Evolutionary conservation across 1,140 invertebrate genomes (phyloP).

Genomic region (Drosophila tsacasi): DNA sequence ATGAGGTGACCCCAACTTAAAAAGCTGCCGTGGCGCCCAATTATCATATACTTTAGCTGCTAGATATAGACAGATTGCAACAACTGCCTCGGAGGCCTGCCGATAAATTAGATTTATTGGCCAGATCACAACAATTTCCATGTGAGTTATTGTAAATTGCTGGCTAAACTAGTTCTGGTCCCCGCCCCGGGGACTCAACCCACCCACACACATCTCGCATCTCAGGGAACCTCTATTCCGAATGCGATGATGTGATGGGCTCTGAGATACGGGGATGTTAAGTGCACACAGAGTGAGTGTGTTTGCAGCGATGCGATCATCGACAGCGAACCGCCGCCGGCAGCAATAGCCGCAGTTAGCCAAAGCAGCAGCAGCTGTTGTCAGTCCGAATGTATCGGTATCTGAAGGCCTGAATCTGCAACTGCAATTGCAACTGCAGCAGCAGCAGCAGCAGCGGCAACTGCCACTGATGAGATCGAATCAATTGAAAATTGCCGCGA

Average conservation of each 20-base stretch:
- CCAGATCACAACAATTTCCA: slow-evolving; percentile 61
- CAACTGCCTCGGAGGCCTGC: slow-evolving; percentile 15
- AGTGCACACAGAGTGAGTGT: slow-evolving; percentile 27
- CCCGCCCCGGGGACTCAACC: slow-evolving; percentile 41
- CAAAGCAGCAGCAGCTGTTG: slow-evolving; percentile 43
- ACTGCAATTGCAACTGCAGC: slow-evolving; percentile 19
- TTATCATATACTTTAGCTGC: slow-evolving; percentile 65
- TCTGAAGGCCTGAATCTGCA: slow-evolving; percentile 39
- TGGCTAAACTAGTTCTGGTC: slow-evolving; percentile 62
- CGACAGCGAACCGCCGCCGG: slow-evolving; percentile 25
- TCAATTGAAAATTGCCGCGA: slow-evolving; percentile 64
- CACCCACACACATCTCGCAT: slow-evolving; percentile 44
- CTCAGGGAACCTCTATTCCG: slow-evolving; percentile 39
- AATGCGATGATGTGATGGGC: slow-evolving; percentile 69
- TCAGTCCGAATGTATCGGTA: slow-evolving; percentile 38
- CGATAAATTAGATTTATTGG: slow-evolving; percentile 79
- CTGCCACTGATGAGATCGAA: slow-evolving; percentile 51
- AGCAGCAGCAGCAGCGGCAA: not conserved
- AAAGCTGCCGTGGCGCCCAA: slow-evolving; percentile 56
- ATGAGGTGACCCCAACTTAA: slow-evolving; percentile 34
- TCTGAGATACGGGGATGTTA: slow-evolving; percentile 44
- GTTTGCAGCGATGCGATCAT: slow-evolving; percentile 51
- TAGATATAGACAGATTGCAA: slow-evolving; percentile 26
- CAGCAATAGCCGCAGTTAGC: slow-evolving; percentile 12
- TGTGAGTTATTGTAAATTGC: slow-evolving; percentile 60